Percentiles rank a stretch among this genome's conserved stretches.
Evolutionary conservation across 1,140 invertebrate genomes (phyloP).

Genomic region (Heterodera schachtii): DNA sequence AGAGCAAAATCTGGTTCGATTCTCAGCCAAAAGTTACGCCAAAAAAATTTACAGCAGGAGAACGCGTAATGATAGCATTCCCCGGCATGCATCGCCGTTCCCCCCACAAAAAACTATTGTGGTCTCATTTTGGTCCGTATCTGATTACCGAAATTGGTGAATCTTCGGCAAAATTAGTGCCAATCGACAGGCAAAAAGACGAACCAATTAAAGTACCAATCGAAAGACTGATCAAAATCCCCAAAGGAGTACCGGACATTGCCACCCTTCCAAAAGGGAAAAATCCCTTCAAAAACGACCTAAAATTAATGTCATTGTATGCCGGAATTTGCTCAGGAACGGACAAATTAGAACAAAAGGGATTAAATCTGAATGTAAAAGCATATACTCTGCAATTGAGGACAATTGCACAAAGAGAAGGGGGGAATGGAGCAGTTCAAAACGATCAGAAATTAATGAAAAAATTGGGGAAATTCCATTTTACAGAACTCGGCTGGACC

Average conservation of each 20-base stretch:
- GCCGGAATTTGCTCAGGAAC: too few relatives aligned
- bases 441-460: too few relatives aligned
- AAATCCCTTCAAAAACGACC: too few relatives aligned
- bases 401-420: too few relatives aligned
- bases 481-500: too few relatives aligned
- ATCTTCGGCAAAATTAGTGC: background rate
- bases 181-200: background rate
- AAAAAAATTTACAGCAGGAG: background rate
- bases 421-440: too few relatives aligned
- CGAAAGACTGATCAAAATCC: constrained; percentile 11
- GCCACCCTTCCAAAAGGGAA: background rate
- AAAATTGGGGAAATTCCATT: too few relatives aligned
- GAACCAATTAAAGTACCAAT: background rate
- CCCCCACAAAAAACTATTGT: background rate
- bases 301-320: too few relatives aligned
- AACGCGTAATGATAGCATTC: background rate
- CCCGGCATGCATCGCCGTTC: background rate
- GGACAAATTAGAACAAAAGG: too few relatives aligned
- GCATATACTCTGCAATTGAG: too few relatives aligned
- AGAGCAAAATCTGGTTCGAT: background rate
- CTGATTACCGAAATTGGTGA: background rate
- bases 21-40: background rate
- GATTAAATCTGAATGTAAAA: too few relatives aligned
- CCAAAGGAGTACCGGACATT: constrained; percentile 15
- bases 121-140: constrained; percentile 2